phyloP scores from a whole-genome alignment of 2,113 vertebrate species.

The Castor canadensis region DNA sequence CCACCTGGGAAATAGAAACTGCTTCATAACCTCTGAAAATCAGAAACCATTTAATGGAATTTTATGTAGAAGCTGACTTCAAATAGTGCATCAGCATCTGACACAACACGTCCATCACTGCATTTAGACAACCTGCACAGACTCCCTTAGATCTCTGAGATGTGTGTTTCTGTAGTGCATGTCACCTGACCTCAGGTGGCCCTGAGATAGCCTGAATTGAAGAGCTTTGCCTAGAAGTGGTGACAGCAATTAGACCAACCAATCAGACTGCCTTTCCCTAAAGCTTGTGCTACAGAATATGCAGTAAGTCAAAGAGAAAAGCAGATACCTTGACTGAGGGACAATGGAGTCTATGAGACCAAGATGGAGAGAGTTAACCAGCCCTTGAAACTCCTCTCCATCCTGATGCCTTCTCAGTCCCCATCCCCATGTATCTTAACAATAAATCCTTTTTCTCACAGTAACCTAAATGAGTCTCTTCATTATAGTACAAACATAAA shows the following conservation, averaged over 20 bases:
- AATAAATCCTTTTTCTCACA: background rate
- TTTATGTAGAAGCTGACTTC: slow-evolving; percentile 82
- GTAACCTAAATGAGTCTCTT: background rate
- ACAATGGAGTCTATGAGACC: background rate
- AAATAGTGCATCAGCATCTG: slow-evolving; percentile 75
- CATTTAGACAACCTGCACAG: background rate
- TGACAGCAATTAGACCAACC: background rate
- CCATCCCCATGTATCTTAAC: background rate
- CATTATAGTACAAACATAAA: background rate
- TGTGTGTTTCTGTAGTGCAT: background rate
- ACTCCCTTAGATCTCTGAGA: background rate
- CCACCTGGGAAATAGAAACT: slow-evolving; percentile 54
- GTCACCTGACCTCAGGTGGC: background rate
- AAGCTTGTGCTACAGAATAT: background rate
- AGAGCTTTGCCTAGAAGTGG: background rate
- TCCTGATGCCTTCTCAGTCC: background rate
- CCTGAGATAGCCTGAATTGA: background rate
- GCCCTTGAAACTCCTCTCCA: background rate
- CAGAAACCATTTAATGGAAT: slow-evolving; percentile 82
- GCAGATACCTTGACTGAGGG: background rate
- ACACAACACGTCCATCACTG: slow-evolving; percentile 70
- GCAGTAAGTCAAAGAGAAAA: background rate
- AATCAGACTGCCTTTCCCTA: background rate
- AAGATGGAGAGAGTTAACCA: background rate
- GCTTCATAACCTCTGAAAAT: slow-evolving; percentile 71